Conservation (phyloP, 92 coral and sea anemone genomes). For the Zoanthus sansibaricus region DNA sequence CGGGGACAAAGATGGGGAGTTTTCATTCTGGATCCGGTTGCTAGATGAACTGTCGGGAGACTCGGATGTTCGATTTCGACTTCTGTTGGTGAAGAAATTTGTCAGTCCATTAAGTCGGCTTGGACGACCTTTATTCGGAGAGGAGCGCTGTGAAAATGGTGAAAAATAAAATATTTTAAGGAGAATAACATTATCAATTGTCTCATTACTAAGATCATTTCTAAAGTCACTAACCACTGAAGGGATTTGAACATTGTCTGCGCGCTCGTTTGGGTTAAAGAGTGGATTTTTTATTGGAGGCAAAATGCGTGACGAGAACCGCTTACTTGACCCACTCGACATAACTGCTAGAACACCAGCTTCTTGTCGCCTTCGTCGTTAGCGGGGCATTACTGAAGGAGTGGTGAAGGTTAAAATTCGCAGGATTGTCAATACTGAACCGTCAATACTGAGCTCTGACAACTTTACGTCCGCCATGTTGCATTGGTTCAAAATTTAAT, state of each 20-base stretch:
- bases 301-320: slow-evolving; percentile 73
- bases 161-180: neutral
- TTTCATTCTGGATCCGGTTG: neutral
- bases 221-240: slow-evolving; percentile 61
- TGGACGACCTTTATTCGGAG: slow-evolving; percentile 71
- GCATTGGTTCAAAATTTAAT: slow-evolving; percentile 16
- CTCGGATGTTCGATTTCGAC: slow-evolving; percentile 40
- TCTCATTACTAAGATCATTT: too few relatives aligned
- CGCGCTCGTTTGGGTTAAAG: slow-evolving; percentile 82
- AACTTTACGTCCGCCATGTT: slow-evolving; percentile 48
- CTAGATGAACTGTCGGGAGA: slow-evolving; percentile 1
- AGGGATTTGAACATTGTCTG: slow-evolving; percentile 84
- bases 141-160: slow-evolving; percentile 58
- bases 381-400: slow-evolving; percentile 10
- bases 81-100: slow-evolving; percentile 75
- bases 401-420: neutral
- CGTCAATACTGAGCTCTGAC: neutral
- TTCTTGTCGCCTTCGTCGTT: slow-evolving; percentile 16
- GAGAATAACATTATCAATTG: neutral
- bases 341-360: slow-evolving; percentile 43
- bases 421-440: neutral
- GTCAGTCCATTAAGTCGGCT: slow-evolving; percentile 75
- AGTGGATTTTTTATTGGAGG: slow-evolving; percentile 95
- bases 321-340: slow-evolving; percentile 83
- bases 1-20: slow-evolving; percentile 7